These are phyloP conservation scores for Oreochromis tanganicae DNA, from an alignment of 2,113 vertebrate genomes.

Conservation along the genomic window DNA sequence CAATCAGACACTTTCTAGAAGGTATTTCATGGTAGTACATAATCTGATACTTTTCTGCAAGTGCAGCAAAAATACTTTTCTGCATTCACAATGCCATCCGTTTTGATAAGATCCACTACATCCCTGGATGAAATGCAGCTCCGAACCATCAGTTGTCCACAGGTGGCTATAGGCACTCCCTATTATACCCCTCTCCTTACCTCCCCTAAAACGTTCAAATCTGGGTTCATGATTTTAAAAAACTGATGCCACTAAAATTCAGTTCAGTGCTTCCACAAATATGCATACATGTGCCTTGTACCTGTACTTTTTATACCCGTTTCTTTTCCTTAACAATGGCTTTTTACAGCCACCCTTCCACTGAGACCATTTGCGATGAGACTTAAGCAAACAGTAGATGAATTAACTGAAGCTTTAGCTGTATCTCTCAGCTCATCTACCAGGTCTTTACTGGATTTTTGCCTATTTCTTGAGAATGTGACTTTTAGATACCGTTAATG, in stretches of 20 bases:
- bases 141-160: background rate
- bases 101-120: background rate
- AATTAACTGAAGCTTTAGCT: background rate
- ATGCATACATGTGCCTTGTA: background rate
- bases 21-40: background rate
- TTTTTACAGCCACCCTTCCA: background rate
- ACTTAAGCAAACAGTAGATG: background rate
- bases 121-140: background rate
- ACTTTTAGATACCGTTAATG: background rate
- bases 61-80: background rate
- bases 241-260: background rate
- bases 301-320: rapidly evolving
- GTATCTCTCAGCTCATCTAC: background rate
- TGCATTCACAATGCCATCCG: background rate
- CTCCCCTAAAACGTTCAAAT: background rate
- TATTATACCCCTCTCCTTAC: background rate
- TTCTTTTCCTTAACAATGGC: background rate
- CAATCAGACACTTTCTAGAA: background rate
- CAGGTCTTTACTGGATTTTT: background rate
- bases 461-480: background rate
- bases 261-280: background rate
- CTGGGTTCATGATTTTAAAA: background rate
- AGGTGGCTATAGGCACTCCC: background rate
- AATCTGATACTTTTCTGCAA: background rate
- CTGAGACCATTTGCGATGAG: background rate